Conservation (phyloP, 2,888 invertebrate genomes). For the Schrankia costaestrigalis region DNA sequence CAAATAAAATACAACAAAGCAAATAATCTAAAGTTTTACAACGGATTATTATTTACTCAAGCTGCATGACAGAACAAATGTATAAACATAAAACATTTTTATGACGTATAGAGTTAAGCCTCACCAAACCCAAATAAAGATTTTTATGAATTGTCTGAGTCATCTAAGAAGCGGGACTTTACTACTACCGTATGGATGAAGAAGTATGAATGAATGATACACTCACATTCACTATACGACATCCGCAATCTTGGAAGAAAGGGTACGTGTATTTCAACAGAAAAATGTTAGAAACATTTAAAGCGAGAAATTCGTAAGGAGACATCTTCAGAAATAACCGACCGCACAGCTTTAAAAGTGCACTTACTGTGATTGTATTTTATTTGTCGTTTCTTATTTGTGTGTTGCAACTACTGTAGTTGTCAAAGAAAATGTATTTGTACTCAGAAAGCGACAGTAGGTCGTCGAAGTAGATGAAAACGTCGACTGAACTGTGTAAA, state of each 20-base stretch:
- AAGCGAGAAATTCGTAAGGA: conserved; percentile 27
- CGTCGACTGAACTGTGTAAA: conserved; percentile 12
- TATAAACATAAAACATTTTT: conserved; percentile 21
- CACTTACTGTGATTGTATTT: conserved; percentile 57
- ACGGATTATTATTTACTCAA: conserved; percentile 19
- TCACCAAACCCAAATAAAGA: conserved; percentile 16
- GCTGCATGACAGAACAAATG: conserved; percentile 11
- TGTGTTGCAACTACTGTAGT: conserved; percentile 26
- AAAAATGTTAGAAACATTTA: conserved; percentile 38
- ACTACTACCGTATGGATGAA: conserved; percentile 28
- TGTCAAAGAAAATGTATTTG: conserved; percentile 29
- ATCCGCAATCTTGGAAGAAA: conserved; percentile 26
- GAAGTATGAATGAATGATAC: conserved; percentile 27
- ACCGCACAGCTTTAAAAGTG: conserved; percentile 43
- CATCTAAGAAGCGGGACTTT: conserved; percentile 14
- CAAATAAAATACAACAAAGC: no score
- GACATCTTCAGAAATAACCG: conserved; percentile 43
- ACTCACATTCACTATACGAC: conserved; percentile 23
- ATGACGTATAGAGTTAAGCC: conserved; percentile 21
- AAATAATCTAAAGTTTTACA: conserved; percentile 14
- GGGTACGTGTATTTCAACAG: conserved; percentile 29
- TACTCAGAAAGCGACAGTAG: conserved; percentile 10
- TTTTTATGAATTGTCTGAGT: conserved; percentile 29
- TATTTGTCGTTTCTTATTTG: conserved; percentile 42
- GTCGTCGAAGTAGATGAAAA: conserved; percentile 15